Evolutionary conservation across 1,140 invertebrate genomes (phyloP).

Genomic region (Choristoneura fumiferana): DNA sequence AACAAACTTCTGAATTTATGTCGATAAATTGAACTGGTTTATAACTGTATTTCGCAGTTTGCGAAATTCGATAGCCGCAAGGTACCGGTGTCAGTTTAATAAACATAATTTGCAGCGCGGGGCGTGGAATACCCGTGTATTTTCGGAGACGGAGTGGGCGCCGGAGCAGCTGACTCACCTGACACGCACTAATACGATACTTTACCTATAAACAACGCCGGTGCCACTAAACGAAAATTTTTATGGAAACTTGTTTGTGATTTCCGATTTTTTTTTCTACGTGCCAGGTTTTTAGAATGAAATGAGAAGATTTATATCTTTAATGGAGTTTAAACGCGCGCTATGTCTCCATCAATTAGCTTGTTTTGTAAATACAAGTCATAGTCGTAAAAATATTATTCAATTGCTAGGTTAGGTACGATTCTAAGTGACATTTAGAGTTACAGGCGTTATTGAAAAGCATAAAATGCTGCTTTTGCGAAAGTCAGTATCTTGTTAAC

Average conservation of each 20-base stretch:
- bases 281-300: no score
- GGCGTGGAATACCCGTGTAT: not conserved
- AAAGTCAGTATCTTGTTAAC: constrained; percentile 12
- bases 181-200: constrained; percentile 5
- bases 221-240: not conserved
- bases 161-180: not conserved
- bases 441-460: no score
- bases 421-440: no score
- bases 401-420: no score
- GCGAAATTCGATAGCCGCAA: not conserved
- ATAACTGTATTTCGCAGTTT: constrained; percentile 2
- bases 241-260: constrained; percentile 11
- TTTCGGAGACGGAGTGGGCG: constrained; percentile 12
- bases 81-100: not conserved
- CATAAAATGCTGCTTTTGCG: no score
- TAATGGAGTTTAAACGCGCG: no score
- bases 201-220: constrained; percentile 5
- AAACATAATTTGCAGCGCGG: not conserved
- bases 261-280: not conserved
- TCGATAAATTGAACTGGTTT: constrained; percentile 7
- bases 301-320: no score
- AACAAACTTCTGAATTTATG: not conserved
- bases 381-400: no score
- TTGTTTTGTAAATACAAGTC: no score
- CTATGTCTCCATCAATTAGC: no score